Base-by-base conservation (phyloP, 2,888 invertebrate species). In the Busseola fusca region DNA sequence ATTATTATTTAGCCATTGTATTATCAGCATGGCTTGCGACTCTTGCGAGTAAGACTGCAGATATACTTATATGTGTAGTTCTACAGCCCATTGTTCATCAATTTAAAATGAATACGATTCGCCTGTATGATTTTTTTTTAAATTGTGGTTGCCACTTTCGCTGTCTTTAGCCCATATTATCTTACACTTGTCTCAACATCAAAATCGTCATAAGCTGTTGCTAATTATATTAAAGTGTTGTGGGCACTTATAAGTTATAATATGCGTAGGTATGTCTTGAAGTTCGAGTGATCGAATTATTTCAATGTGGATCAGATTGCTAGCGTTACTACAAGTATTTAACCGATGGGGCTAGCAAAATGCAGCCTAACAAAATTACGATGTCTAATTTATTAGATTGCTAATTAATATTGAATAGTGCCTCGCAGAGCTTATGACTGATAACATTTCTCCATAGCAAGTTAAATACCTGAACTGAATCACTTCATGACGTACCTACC, bases 61-160 rank as follows among this genome's bases (percentile, higher is more conserved):
- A 78, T 72, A 80, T 30, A 81, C 86, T 85, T 85, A 86, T 86
- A 80, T 50, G 82, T 77, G 82, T 77, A 71, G 68, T 68, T 88
- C 88, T 90, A 93, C 88, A 69, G 87, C 92, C 93, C 84, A 93
- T 93, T 93, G 93, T 93, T 90, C 86, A 83, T 71, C 77, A 79
- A 78, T 84, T 86, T 87, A 69, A 84, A 86, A 87, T 86, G 83
- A 72, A 80, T 58, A 64, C 56, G 34, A 57, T 34, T 25, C 37
- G 30, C 50, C 34, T 56, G 52, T 27, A 70, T 65, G 60, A 62
- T 56, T 48, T 45, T 62, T 64, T 58, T 65, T 69, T 56, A 1
- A 42, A 60, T 69, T 16, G 34, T 72, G 27, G 40, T 25, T 48
- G 21, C 37, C 6, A 34, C 12, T 3, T 7, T 42, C 14, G 4